Percentiles rank a stretch among this genome's conserved stretches.
These are phyloP conservation scores for Alfaro cultratus DNA, from an alignment of 2,797 vertebrate species.

Conservation along the genomic window DNA sequence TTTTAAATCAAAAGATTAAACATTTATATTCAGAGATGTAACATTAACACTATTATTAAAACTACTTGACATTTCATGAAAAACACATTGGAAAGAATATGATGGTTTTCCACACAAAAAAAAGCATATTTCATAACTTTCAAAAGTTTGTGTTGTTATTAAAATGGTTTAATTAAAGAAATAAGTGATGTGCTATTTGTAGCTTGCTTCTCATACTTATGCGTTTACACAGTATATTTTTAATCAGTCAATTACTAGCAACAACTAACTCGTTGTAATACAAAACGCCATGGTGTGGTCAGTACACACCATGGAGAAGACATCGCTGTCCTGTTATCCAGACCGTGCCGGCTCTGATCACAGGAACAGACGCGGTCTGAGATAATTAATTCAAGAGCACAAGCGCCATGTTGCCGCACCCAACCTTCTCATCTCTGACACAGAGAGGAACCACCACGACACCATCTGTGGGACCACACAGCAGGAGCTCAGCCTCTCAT, in stretches of 20 bases:
- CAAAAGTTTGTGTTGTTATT: not conserved
- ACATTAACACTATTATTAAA: not conserved
- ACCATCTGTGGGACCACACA: conserved; percentile 76
- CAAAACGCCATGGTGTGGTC: not conserved
- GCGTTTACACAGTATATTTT: not conserved
- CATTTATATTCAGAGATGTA: not conserved
- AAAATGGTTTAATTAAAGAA: not conserved
- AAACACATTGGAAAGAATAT: not conserved
- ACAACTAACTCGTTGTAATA: not conserved
- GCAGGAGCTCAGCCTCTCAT: conserved; percentile 59
- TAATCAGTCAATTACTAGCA: not conserved
- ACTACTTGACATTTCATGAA: not conserved
- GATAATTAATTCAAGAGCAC: conserved; percentile 74
- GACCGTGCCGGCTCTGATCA: conserved; percentile 58
- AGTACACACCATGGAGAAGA: conserved; percentile 16
- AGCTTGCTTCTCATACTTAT: not conserved
- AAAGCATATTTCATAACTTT: not conserved
- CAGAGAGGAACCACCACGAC: conserved; percentile 61
- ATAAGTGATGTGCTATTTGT: not conserved
- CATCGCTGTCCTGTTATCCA: conserved; percentile 37
- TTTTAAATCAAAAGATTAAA: not conserved
- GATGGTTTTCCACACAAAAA: not conserved
- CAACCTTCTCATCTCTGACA: conserved; percentile 68
- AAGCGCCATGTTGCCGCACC: conserved; percentile 57
- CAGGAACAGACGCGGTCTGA: conserved; percentile 65